These are phyloP conservation scores for Luehdorfia chinensis DNA, from an alignment of 1,140 invertebrate species.

Conservation along the genomic window DNA sequence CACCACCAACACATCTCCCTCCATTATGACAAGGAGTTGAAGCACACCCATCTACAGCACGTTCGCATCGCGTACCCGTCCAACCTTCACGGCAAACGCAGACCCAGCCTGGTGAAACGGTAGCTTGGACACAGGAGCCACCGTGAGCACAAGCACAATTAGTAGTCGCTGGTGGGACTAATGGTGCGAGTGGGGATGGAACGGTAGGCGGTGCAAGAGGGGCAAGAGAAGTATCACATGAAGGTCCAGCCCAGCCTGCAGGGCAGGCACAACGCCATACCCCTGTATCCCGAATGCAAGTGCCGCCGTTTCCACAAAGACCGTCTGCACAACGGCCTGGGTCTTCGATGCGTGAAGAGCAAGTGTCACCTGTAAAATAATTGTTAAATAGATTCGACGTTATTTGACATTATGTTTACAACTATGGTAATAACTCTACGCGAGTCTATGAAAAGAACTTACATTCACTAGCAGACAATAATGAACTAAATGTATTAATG, in stretches of 20 bases:
- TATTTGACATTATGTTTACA: too few species aligned
- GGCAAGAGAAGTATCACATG: constrained; percentile 24
- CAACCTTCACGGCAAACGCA: constrained; percentile 9
- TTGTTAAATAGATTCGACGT: too few species aligned
- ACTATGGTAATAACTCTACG: too few species aligned
- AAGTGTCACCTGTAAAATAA: constrained; percentile 48
- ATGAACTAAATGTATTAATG: too few species aligned
- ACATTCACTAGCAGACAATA: too few species aligned
- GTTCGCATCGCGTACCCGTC: constrained; percentile 9
- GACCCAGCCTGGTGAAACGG: constrained; percentile 2
- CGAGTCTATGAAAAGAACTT: too few species aligned
- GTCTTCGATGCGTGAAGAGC: constrained; percentile 31
- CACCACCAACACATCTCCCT: constrained; percentile 28
- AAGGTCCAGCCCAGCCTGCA: constrained; percentile 27
- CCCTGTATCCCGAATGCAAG: constrained; percentile 84
- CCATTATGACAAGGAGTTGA: constrained; percentile 20
- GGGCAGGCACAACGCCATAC: constrained; percentile 81
- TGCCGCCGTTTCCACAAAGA: constrained; percentile 92
- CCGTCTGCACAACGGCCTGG: constrained; percentile 88
- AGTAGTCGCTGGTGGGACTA: constrained; percentile 55
- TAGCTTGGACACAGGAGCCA: constrained; percentile 13
- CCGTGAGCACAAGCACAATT: constrained; percentile 79
- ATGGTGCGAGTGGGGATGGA: constrained; percentile 1
- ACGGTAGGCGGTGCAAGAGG: constrained; percentile 6
- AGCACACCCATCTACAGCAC: constrained; percentile 1